Percentiles rank a stretch among this genome's conserved stretches.
These are phyloP conservation scores for Pachyuromys duprasi DNA, from an alignment of 2,797 vertebrate genomes.

Conservation along the genomic window DNA sequence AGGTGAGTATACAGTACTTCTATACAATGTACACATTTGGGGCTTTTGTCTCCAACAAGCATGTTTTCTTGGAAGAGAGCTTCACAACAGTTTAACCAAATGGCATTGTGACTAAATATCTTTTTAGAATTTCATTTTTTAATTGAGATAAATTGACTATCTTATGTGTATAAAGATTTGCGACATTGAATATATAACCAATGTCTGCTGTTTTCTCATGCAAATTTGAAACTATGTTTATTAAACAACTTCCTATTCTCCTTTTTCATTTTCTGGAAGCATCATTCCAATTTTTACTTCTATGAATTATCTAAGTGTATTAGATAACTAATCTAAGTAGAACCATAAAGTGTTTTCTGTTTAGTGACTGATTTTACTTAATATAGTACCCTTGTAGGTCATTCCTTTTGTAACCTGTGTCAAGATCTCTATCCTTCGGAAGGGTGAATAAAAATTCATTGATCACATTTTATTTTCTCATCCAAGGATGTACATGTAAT, in stretches of 20 bases:
- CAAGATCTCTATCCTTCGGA: conserved; percentile 21
- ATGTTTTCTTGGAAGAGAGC: conserved; percentile 14
- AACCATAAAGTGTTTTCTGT: neutral
- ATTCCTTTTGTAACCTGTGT: neutral
- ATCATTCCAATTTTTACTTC: neutral
- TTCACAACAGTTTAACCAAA: neutral
- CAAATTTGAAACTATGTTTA: conserved; percentile 14
- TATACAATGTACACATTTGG: neutral
- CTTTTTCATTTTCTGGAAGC: neutral
- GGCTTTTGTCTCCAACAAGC: neutral
- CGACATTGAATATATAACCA: neutral
- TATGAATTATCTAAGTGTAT: neutral
- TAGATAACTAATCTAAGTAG: neutral
- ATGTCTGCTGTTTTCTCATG: neutral
- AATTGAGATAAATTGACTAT: too few species aligned
- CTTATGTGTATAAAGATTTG: too few species aligned
- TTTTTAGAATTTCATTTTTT: conserved; percentile 35
- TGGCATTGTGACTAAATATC: neutral
- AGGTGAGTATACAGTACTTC: neutral
- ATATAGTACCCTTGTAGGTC: neutral
- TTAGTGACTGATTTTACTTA: conserved; percentile 48
- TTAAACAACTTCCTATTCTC: neutral
- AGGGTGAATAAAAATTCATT: neutral
- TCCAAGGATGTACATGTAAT: neutral
- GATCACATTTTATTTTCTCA: neutral